These are phyloP conservation scores for Watsonalla cultraria DNA, from an alignment of 2,888 invertebrate genomes.

Conservation along the genomic window DNA sequence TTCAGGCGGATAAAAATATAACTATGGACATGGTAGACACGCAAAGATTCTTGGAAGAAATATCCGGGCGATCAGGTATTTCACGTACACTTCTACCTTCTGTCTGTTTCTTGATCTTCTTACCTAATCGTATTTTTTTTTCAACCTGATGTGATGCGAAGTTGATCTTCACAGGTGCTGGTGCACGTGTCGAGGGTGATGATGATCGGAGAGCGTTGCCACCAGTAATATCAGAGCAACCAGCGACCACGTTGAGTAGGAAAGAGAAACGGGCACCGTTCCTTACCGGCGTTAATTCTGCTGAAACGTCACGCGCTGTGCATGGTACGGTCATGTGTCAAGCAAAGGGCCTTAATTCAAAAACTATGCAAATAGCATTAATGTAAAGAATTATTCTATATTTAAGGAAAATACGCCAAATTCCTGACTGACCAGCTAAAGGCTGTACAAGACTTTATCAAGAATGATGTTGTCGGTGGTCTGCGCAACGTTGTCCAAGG, in stretches of 20 bases:
- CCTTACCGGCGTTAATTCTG: constrained; percentile 85
- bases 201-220: constrained; percentile 84
- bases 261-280: constrained; percentile 80
- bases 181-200: constrained; percentile 83
- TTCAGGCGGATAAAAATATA: constrained; percentile 79
- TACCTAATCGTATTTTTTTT: no score
- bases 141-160: neutral
- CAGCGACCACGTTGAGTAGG: constrained; percentile 78
- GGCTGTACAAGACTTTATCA: constrained; percentile 57
- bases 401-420: constrained; percentile 55
- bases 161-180: constrained; percentile 59
- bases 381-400: neutral
- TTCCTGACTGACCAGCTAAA: constrained; percentile 50
- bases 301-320: constrained; percentile 83
- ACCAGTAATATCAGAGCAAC: constrained; percentile 80
- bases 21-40: constrained; percentile 77
- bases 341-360: neutral
- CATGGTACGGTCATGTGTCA: constrained; percentile 54
- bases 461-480: constrained; percentile 62
- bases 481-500: constrained; percentile 47
- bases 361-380: no score
- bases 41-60: constrained; percentile 80
- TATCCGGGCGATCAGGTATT: constrained; percentile 75
- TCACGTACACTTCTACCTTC: neutral
- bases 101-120: neutral